Base-by-base conservation (phyloP, 1,140 invertebrate genomes). In the Neodiprion lecontei region DNA sequence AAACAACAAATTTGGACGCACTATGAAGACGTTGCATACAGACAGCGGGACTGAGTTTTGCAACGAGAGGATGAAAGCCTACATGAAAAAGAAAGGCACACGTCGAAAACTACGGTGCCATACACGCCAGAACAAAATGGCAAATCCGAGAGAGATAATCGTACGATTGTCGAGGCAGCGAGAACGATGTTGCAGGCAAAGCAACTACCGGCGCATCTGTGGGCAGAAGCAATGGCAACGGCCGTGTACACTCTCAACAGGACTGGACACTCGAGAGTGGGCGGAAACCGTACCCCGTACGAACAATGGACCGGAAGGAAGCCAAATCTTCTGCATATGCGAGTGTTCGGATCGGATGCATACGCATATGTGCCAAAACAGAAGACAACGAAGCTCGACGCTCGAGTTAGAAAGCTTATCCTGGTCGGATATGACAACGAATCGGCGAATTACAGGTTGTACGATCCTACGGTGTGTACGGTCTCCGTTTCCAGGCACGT, bases 151-250 rank as follows among this genome's bases (percentile, higher is more conserved):
- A 73, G 84, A 71, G 79, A 82, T 23, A 85, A 88, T 77, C 72
- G 86, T 21, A 86, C 83, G 1, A 74, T 88, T n/a, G 75, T 84
- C 5, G 83, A 89, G 72, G 79, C 69, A 71, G 86, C 86, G 3
- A 67, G 83, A 47, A 73, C 80, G 47, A 84, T 89, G 85, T 50
- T 89, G 9, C 61, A 77, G 50, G 75, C 78, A 28, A 74, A 81
- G 48, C 72, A 84, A 21, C 70, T 90, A 65, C 77, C 79, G 48
- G 75, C 82, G 61, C 61, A 75, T 0, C 80, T 87, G 53, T 90
- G 86, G 88, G 84, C 80, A 8, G 87, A 90, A 82, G 87, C 88
- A n/a, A 76, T 87, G 0, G 75, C 77, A 66, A 88, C 84, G 9
- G 83, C 83, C 50, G 14, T 53, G 9, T 53, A 10, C 50, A 10